These are phyloP conservation scores for Drosophila affinis DNA, from an alignment of 2,888 invertebrate species.

Conservation along the genomic window DNA sequence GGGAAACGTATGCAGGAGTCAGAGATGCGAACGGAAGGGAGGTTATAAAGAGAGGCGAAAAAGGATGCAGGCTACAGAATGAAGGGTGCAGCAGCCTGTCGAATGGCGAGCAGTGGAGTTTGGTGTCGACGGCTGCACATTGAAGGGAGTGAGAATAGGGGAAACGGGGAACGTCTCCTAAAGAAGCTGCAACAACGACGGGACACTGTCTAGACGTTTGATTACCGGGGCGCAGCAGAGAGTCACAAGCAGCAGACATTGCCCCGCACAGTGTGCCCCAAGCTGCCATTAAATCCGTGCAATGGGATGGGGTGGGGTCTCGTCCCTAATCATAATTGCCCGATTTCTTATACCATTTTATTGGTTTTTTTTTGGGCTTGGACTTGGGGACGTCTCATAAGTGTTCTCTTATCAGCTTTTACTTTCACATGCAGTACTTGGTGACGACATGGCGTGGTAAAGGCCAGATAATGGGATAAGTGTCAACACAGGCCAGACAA, in stretches of 20 bases:
- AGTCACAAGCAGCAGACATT: constrained; percentile 27
- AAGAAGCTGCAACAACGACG: constrained; percentile 67
- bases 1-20: too few relatives aligned
- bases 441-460: constrained; percentile 11
- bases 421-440: constrained; percentile 23
- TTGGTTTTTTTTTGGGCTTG: constrained; percentile 31
- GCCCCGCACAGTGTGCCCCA: constrained; percentile 42
- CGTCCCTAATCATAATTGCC: constrained; percentile 41
- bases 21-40: too few relatives aligned
- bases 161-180: constrained; percentile 26
- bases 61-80: not conserved
- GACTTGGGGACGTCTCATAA: constrained; percentile 23
- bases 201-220: constrained; percentile 75
- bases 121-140: not conserved
- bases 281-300: constrained; percentile 19
- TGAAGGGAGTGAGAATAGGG: not conserved
- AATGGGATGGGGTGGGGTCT: not conserved
- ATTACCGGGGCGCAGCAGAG: constrained; percentile 60
- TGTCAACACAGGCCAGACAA: constrained; percentile 22
- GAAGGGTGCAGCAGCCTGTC: not conserved
- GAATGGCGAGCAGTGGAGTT: not conserved
- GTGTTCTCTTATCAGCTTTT: constrained; percentile 55
- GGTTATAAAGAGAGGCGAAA: too few relatives aligned
- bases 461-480: constrained; percentile 36
- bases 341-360: constrained; percentile 33